Base-by-base conservation (phyloP, 2,797 vertebrate genomes). In the Lithobates pipiens region DNA sequence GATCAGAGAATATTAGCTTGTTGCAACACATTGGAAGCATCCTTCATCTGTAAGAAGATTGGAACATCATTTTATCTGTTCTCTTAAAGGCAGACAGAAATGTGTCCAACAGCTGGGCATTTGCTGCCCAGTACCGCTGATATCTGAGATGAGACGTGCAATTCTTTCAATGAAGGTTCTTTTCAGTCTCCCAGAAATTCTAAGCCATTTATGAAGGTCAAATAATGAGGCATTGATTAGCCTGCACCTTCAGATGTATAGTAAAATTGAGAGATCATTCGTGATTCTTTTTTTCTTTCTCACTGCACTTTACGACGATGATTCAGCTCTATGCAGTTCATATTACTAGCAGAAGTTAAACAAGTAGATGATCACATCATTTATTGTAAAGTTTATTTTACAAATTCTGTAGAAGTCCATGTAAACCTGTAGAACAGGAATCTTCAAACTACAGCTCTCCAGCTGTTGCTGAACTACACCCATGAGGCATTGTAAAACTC, bases 201-300 rank as follows among this genome's bases (percentile, higher is more conserved):
- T 42, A 23, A 54, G 36, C 0, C 83, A 2, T 73, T 89, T 86
- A 70, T 82, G 72, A 89, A 88, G 69, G 84, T 88, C 84, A 86
- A 88, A 83, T 73, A n/a, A 86, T 15, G 84, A 82, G 44, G 42
- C 70, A 73, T 57, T 63, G 15, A 15, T 39, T 84, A 86, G 50
- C 77, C 57, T 21, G 16, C 88, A 85, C 69, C 84, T 88, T 70
- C 34, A 75, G 57, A 87, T 61, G 44, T 75, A 83, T 44, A 75
- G 61, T 67, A 16, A 39, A 27, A 78, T 78, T 50, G 34, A 57
- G 21, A 81, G 3, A 69, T 86, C 36, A 63, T 36, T 77, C 34
- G 39, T 50, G 21, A 82, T 29, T 29, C 2, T 29, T 69, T 23
- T 72, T 83, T 74, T 63, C 82, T 46, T 34, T 10, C n/a, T 36